These are phyloP conservation scores for Eristalis tenax DNA, from an alignment of 2,888 invertebrate genomes.

Conservation along the genomic window DNA sequence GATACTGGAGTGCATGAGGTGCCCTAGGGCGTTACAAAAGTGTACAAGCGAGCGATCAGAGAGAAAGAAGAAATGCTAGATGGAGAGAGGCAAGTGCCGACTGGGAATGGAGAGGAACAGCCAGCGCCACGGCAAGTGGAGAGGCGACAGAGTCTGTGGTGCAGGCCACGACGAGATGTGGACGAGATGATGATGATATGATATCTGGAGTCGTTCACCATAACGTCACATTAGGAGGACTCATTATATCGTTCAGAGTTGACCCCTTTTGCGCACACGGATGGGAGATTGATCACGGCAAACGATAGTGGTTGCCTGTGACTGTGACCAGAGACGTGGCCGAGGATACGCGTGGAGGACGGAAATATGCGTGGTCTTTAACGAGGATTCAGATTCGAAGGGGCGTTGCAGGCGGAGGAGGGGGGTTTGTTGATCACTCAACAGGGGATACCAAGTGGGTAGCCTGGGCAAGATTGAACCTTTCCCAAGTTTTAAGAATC, in stretches of 20 bases:
- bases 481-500: too few relatives aligned
- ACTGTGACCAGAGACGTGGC: background rate
- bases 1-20: slow-evolving; percentile 68
- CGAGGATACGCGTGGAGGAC: background rate
- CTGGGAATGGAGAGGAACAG: background rate
- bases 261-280: slow-evolving; percentile 41
- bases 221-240: slow-evolving; percentile 67
- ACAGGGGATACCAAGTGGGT: background rate
- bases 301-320: background rate
- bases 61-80: background rate
- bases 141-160: background rate
- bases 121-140: background rate
- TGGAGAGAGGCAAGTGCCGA: slow-evolving; percentile 20
- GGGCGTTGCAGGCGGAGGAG: background rate
- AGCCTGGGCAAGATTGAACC: too few relatives aligned
- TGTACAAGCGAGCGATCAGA: slow-evolving; percentile 8
- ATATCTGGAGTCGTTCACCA: slow-evolving; percentile 62
- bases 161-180: slow-evolving; percentile 22
- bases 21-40: slow-evolving; percentile 57
- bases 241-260: slow-evolving; percentile 50
- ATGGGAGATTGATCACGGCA: background rate
- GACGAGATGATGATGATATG: slow-evolving; percentile 64
- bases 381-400: background rate
- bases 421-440: background rate
- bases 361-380: background rate